A percentile compares a stretch with the other conserved stretches of the same genome.
These are phyloP conservation scores for Drosophila leontia DNA, from an alignment of 1,140 invertebrate genomes.

Conservation along the genomic window DNA sequence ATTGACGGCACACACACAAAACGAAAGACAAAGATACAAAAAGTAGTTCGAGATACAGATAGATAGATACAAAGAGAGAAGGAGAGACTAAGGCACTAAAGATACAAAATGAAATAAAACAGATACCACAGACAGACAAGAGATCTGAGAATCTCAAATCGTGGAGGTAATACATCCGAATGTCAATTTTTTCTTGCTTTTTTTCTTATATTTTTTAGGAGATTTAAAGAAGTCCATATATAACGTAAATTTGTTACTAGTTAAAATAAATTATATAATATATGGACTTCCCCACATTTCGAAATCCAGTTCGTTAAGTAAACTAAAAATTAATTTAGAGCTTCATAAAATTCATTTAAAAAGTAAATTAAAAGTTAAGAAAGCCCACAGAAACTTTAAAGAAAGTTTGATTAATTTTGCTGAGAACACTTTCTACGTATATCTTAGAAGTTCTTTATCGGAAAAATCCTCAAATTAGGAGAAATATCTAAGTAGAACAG, in stretches of 20 bases:
- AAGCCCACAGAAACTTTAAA: neutral
- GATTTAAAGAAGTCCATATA: constrained; percentile 10
- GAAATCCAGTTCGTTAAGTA: neutral
- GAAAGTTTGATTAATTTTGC: neutral
- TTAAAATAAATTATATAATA: neutral
- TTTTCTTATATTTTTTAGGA: constrained; percentile 15
- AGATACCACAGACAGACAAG: constrained; percentile 32
- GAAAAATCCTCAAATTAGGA: neutral
- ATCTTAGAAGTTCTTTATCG: neutral
- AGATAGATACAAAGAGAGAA: constrained; percentile 29
- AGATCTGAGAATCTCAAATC: constrained; percentile 10
- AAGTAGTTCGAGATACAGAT: constrained; percentile 21
- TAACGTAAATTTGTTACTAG: too few species aligned
- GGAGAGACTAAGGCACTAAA: constrained; percentile 19
- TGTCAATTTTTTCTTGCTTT: constrained; percentile 70
- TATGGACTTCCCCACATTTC: neutral
- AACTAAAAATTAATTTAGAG: neutral
- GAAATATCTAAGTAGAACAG: constrained; percentile 11
- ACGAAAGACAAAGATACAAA: constrained; percentile 27
- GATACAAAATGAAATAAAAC: constrained; percentile 26
- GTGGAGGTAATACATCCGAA: constrained; percentile 51
- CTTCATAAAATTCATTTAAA: neutral
- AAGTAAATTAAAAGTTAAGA: neutral
- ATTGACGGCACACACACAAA: constrained; percentile 30
- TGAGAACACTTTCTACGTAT: neutral